Conservation (phyloP, 2,113 vertebrate genomes). For the Megaleporinus macrocephalus region DNA sequence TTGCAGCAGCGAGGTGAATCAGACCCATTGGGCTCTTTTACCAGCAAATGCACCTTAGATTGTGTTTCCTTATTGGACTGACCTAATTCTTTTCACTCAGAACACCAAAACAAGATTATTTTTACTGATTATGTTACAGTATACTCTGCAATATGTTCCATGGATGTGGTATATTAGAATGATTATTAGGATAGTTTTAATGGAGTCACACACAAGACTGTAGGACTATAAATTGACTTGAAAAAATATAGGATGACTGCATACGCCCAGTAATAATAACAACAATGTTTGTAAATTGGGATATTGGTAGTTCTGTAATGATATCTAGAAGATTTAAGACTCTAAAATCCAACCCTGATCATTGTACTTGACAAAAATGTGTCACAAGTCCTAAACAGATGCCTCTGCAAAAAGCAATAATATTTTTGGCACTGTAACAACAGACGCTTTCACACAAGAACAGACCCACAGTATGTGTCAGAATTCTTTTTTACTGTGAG, state of each 20-base stretch:
- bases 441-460: background rate
- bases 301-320: background rate
- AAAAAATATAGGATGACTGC: too few species aligned
- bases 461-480: background rate
- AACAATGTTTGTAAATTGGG: too few species aligned
- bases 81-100: constrained; percentile 54
- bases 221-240: too few species aligned
- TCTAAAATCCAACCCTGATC: background rate
- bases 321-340: background rate
- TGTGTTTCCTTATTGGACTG: constrained; percentile 53
- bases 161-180: background rate
- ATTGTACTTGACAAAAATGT: background rate
- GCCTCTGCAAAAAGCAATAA: background rate
- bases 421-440: background rate
- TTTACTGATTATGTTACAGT: constrained; percentile 23
- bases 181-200: background rate
- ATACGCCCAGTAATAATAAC: too few species aligned
- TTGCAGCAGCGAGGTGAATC: constrained; percentile 43
- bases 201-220: background rate
- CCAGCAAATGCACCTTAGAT: constrained; percentile 54
- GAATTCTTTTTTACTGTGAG: background rate
- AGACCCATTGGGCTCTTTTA: constrained; percentile 47
- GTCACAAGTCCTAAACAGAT: background rate
- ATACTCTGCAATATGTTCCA: constrained; percentile 14
- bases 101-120: constrained; percentile 46